These are phyloP conservation scores for Progne subis DNA, from an alignment of 2,113 vertebrate genomes.

Conservation along the genomic window DNA sequence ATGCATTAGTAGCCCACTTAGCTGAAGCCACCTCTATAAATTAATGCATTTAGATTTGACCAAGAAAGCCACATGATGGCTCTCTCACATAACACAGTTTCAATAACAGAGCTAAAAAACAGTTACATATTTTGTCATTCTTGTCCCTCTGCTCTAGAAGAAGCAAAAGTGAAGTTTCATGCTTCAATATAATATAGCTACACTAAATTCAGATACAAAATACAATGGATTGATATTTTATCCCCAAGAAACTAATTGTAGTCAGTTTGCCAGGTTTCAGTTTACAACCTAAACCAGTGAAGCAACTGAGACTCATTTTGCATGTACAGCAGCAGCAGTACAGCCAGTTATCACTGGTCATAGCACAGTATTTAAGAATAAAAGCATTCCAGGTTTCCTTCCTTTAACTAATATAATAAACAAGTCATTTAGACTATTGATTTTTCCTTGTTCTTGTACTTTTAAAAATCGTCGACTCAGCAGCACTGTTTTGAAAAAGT, in stretches of 20 bases:
- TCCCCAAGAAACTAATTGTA: neutral
- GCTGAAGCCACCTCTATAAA: neutral
- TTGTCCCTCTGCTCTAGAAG: neutral
- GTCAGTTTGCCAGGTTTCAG: neutral
- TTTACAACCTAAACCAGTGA: neutral
- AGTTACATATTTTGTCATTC: neutral
- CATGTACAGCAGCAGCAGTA: neutral
- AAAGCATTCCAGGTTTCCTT: neutral
- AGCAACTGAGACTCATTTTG: conserved; percentile 1
- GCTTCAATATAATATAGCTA: neutral
- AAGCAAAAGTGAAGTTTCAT: neutral
- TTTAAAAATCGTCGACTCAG: conserved; percentile 5
- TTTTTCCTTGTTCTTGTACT: neutral
- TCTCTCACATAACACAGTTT: neutral
- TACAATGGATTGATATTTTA: neutral
- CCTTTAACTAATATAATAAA: neutral
- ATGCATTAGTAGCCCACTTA: neutral
- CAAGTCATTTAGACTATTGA: neutral
- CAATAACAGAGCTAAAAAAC: neutral
- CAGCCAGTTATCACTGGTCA: neutral
- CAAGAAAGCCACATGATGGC: neutral
- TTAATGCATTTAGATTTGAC: neutral
- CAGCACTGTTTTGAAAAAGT: neutral
- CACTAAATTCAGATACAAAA: neutral
- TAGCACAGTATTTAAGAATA: neutral